Conservation (phyloP, 2,888 invertebrate genomes). For the Eilema griseolum region DNA sequence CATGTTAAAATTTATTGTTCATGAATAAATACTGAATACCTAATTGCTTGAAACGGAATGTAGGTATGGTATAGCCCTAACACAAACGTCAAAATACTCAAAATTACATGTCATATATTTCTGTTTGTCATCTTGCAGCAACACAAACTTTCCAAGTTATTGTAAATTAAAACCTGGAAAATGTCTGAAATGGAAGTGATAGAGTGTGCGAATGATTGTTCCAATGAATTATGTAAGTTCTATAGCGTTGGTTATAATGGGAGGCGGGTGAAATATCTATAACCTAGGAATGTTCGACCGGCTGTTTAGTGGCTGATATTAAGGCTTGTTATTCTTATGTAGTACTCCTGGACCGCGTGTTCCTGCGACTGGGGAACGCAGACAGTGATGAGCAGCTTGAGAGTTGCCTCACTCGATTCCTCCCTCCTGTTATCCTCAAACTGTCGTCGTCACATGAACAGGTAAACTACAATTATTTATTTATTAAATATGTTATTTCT, state of each 20-base stretch:
- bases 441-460: constrained; percentile 95
- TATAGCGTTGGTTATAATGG: neutral
- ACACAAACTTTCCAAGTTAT: constrained; percentile 49
- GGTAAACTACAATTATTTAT: constrained; percentile 75
- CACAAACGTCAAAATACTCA: constrained; percentile 28
- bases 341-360: constrained; percentile 96
- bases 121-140: constrained; percentile 55
- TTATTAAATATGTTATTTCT: neutral
- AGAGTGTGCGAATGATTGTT: constrained; percentile 74
- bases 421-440: constrained; percentile 96
- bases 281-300: constrained; percentile 42
- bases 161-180: constrained; percentile 53
- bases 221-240: constrained; percentile 80
- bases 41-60: constrained; percentile 26
- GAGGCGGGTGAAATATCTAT: neutral
- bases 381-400: constrained; percentile 96
- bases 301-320: constrained; percentile 46
- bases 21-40: too few species aligned
- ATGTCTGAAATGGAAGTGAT: constrained; percentile 84
- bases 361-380: constrained; percentile 95
- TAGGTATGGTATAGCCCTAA: neutral
- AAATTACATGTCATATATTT: constrained; percentile 58
- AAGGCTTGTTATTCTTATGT: constrained; percentile 47
- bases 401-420: constrained; percentile 91
- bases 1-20: too few species aligned